phyloP scores from a whole-genome alignment of 64 coral and sea anemone genomes.

The Exaiptasia diaphana region DNA sequence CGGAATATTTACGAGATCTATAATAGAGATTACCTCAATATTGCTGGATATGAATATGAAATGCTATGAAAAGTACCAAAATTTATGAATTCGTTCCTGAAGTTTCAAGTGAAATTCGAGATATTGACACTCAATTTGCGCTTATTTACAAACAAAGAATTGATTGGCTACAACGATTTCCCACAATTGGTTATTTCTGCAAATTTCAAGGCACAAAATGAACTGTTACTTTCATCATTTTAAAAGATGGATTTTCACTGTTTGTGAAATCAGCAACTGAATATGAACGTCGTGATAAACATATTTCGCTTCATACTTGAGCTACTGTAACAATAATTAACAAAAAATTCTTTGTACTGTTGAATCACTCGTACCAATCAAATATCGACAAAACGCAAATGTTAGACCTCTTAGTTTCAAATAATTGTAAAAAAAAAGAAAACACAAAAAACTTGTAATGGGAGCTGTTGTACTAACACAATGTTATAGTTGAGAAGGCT shows the following conservation, averaged over 20 bases:
- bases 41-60: too few species aligned
- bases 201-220: not conserved
- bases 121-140: not conserved
- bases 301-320: not conserved
- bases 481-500: not conserved
- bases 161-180: conserved; percentile 13
- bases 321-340: not conserved
- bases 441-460: not conserved
- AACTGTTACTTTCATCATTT: not conserved
- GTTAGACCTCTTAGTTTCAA: not conserved
- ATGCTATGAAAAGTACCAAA: too few species aligned
- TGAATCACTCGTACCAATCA: not conserved
- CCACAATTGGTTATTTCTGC: conserved; percentile 30
- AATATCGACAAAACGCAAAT: not conserved
- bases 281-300: not conserved
- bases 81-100: conserved; percentile 1
- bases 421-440: not conserved
- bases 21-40: too few species aligned
- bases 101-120: conserved; percentile 25
- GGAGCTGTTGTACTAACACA: not conserved
- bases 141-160: conserved; percentile 22
- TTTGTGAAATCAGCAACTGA: not conserved
- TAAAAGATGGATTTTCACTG: not conserved
- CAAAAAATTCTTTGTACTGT: not conserved
- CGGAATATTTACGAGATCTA: too few species aligned